Base-by-base conservation (phyloP, 2,888 invertebrate species). In the Pogonocherus hispidulus region DNA sequence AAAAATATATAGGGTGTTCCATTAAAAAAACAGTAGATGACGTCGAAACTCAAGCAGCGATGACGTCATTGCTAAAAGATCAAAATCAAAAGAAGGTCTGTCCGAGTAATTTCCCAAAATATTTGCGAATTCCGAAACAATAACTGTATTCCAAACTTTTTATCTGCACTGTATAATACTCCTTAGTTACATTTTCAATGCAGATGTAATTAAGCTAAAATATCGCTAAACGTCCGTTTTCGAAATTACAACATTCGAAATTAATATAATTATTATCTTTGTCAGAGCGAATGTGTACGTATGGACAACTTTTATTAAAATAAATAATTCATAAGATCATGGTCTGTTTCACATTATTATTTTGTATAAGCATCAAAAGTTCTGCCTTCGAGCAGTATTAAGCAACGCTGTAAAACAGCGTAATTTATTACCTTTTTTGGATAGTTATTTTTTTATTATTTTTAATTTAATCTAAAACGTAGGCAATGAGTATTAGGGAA, bases 281-380 rank as follows among this genome's bases (percentile, higher is more conserved):
- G 44, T 57, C 44, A 44, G n/a, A 22, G 37, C 9, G 18, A 22
- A 23, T 16, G 11, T 16, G 44, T 57, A 46, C 20, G 16, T 23
- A 27, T 46, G 22, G 41, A 57, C 57, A 14, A 27, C 14, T 57
- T 57, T 23, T 57, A 46, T 41, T 22, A 16, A 23, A 44, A 57
- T 57, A 44, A 57, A 57, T 57, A 46, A 57, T 57, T 57, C 57
- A 57, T 57, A 57, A 57, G 22, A 44, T 44, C 44, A 23, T 44
- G 23, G 57, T 27, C 41, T 57, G 41, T 56, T 56, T 56, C 37
- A 20, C 44, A 23, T 46, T 23, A 46, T 57, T 16, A 57, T 44
- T 44, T 18, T 41, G 14, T n/a, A 16, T n/a, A 46, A 35, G 27
- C 44, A 44, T 57, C 57, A 44, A 18, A 57, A 41, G 9, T 22